Conservation (phyloP, 2,888 invertebrate genomes). For the Callyntrura guangdongensis region DNA sequence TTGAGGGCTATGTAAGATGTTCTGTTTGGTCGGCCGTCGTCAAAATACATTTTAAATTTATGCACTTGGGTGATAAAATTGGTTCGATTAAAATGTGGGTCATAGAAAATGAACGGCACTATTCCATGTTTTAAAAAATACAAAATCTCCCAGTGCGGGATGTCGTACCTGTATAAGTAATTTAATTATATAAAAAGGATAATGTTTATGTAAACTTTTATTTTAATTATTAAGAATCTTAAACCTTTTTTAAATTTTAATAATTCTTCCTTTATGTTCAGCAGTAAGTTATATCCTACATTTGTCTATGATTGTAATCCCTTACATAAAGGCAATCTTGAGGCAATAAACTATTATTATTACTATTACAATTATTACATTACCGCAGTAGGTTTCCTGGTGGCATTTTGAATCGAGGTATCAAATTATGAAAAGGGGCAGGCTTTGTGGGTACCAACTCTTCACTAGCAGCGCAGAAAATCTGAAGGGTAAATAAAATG, state of each 20-base stretch:
- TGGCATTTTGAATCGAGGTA: conserved; percentile 83
- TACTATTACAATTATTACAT: too few species aligned
- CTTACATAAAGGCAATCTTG: too few species aligned
- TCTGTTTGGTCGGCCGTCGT: conserved; percentile 31
- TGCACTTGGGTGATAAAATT: conserved; percentile 68
- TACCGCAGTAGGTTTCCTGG: conserved; percentile 80
- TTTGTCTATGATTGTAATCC: too few species aligned
- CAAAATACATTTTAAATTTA: conserved; percentile 73
- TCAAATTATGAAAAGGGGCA: conserved; percentile 73
- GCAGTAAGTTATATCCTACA: too few species aligned
- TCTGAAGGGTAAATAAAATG: not conserved
- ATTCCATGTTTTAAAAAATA: conserved; percentile 82
- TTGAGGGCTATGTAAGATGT: not conserved
- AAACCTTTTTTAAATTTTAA: too few species aligned
- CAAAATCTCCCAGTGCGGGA: conserved; percentile 83
- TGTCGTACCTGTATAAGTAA: too few species aligned
- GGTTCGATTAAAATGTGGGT: conserved; percentile 75
- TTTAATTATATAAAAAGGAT: too few species aligned
- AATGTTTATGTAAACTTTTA: too few species aligned
- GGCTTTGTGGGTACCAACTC: conserved; percentile 37
- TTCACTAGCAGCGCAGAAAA: conserved; percentile 11
- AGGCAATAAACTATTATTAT: too few species aligned
- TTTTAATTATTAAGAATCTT: too few species aligned
- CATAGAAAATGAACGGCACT: conserved; percentile 80
- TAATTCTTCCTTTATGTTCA: too few species aligned